Base-by-base conservation (phyloP, 2,888 invertebrate species). In the Amblyteles armatorius region DNA sequence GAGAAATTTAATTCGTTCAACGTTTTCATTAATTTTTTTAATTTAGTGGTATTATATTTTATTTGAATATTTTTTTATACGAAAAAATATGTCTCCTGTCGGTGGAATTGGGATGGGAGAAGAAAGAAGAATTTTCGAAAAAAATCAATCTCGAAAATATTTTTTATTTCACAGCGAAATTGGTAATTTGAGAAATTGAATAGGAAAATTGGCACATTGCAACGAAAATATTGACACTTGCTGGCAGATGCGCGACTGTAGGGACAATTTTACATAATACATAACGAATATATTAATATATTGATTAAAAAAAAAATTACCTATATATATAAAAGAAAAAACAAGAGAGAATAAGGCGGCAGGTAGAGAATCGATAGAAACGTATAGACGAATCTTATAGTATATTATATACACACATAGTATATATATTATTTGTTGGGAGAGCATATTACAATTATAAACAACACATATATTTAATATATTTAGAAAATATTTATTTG, bases 401-500 rank as follows among this genome's bases (percentile, higher is more conserved):
- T 73, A 74, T 48, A 63, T 74, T 67, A 67, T 40, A 67, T 67
- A 67, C 40, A 85, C 60, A 86, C 78, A 82, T 87, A 86, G 57
- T 88, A 88, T 88, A 88, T 91, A 89, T 92, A 93, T 92, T 92
- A 92, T 93, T 93, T 93, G 93, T 93, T 93, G 93, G 93, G 91
- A 93, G 92, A 93, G 90, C 90, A 91, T 91, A 92, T 91, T 90
- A 90, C 89, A 92, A 91, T 92, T 87, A 87, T 88, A 87, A 69
- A 87, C 89, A 89, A 91, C 89, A 91, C 87, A 91, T 91, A 92
- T 89, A 91, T 91, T 91, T 90, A 90, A 91, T 92, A 93, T 92
- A 93, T 93, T 92, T 92, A 93, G 92, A 55, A 87, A 85, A 92
- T 93, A 93, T 93, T 93, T 93, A 93, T 93, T 93, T 93, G 93